phyloP scores from a whole-genome alignment of 1,140 invertebrate genomes.

The Leptinotarsa undecemlineata region DNA sequence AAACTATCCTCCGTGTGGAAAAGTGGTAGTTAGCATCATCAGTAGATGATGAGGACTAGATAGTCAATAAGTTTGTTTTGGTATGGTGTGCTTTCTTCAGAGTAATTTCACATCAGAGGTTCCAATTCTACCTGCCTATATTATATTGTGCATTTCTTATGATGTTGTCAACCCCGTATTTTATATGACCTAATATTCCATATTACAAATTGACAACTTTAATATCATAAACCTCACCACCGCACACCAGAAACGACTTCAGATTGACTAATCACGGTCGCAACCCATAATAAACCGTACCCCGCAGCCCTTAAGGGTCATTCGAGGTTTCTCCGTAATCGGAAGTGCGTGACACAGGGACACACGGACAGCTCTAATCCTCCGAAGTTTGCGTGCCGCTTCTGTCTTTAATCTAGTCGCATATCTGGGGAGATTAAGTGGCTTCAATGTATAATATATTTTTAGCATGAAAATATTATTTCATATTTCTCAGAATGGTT shows the following conservation, averaged over 20 bases:
- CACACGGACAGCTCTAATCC: slow-evolving; percentile 47
- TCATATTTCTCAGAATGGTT: too few relatives aligned
- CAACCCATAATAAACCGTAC: not conserved
- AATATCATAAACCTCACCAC: slow-evolving; percentile 5
- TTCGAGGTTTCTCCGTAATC: slow-evolving; percentile 26
- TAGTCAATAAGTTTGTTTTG: too few relatives aligned
- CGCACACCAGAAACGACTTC: slow-evolving; percentile 10
- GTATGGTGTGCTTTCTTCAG: too few relatives aligned
- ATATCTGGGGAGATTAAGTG: slow-evolving; percentile 41
- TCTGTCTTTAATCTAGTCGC: slow-evolving; percentile 41
- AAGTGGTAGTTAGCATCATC: too few relatives aligned
- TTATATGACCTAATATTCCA: not conserved
- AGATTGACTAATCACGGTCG: not conserved
- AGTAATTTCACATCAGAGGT: too few relatives aligned
- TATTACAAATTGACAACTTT: not conserved
- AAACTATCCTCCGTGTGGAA: too few relatives aligned
- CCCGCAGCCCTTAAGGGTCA: slow-evolving; percentile 15
- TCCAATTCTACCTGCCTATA: too few relatives aligned
- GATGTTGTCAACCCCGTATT: not conserved
- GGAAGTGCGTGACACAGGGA: slow-evolving; percentile 45
- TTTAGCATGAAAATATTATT: not conserved
- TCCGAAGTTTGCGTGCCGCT: slow-evolving; percentile 42
- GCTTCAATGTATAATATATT: slow-evolving; percentile 20
- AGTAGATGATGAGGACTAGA: too few relatives aligned
- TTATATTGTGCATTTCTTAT: too few relatives aligned